Evolutionary conservation across 2,113 vertebrate genomes (phyloP), one percentile per base, ranked within the genome.

Genomic region (Dipodomys ordii): DNA sequence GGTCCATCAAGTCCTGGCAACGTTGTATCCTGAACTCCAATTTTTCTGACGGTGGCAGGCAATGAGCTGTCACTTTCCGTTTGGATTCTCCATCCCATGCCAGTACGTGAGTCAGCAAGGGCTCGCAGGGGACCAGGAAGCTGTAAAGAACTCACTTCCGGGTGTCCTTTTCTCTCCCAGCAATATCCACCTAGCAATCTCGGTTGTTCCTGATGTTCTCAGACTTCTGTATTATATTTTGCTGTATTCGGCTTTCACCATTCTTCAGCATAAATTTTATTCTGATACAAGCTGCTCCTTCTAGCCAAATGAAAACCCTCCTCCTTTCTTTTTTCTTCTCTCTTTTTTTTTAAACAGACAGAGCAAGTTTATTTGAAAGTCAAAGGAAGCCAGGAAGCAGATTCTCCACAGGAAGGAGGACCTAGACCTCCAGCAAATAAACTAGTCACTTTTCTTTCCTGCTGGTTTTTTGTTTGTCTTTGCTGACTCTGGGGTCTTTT

Each of bases 241-340:
- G 11, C 30, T 30, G 35, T 19, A 72, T 80, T 88, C 44, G 0
- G 19, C 62, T 74, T 87, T 49, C 68, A 57, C 25, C 73, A 46
- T 69, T 78, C 90, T 78, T 80, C 25, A 76, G 39, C 72, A 86
- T 10, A 22, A 84, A 39, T 19, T 5, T 71, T 82, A 71, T 85
- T 93, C 90, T 86, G 49, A 83, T n/a, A 83, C 20, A 83, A 83
- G 72, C 44, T 39, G 30, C 67, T 94, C 44, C 92, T 88, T 93
- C 83, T 88, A 73, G 67, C 28, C 79, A 68, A 80, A 83, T 88
- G 89, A 62, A 96, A 88, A 76, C 27, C 71, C 69, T 68, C 46
- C 69, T 4, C n/a, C 74, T 72, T 57, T 57, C 15, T 57, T 13
- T 57, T 57, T 4, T 13, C 53, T 57, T 57, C 53, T 57, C 53